Base-by-base conservation (phyloP, 2,113 vertebrate genomes). In the Pandion haliaetus region DNA sequence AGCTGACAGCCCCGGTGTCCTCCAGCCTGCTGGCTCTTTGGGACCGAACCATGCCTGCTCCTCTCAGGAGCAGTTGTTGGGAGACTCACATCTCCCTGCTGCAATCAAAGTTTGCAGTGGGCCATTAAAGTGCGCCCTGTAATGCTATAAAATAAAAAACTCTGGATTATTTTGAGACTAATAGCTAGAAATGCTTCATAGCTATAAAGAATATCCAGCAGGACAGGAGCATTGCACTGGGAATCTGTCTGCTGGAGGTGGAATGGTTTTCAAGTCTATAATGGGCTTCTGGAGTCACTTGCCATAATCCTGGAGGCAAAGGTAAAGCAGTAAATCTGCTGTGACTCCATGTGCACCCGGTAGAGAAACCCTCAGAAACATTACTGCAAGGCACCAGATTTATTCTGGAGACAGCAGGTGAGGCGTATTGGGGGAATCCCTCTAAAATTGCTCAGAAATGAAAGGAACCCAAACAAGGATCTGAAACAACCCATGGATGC, bases 1-100 rank as follows among this genome's bases (percentile, higher is more conserved):
- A 5, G 10, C 7, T 7, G 17, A 3, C 28, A 84, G 6, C 19
- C 8, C 26, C 0, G 0, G 34, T 69, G 44, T 28, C 10, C 58
- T 50, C 54, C 71, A 80, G 14, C 20, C 45, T 45, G n/a, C 29
- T 20, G 74, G 10, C 16, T 52, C 28, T 72, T 8, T 1, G 14
- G 47, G 54, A 40, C 34, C 4, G 1, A 69, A 65, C 11, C 2
- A 0, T 8, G 40, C 40, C 62, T 17, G 44, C 34, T 47, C 10
- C 54, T 62, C 83, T 52, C 71, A n/a, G 63, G 34, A 52, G 23
- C 1, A 0, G 11, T 6, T 70, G 18, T 21, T 44, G 17, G 23
- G 71, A 83, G 31, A 21, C 7, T 62, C 65, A 15, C 3, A 19
- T 42, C 32, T 71, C 40, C 26, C 31, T 74, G 55, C 61, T 81